Conservation (phyloP, 2,113 vertebrate species). For the Tetrax tetrax region DNA sequence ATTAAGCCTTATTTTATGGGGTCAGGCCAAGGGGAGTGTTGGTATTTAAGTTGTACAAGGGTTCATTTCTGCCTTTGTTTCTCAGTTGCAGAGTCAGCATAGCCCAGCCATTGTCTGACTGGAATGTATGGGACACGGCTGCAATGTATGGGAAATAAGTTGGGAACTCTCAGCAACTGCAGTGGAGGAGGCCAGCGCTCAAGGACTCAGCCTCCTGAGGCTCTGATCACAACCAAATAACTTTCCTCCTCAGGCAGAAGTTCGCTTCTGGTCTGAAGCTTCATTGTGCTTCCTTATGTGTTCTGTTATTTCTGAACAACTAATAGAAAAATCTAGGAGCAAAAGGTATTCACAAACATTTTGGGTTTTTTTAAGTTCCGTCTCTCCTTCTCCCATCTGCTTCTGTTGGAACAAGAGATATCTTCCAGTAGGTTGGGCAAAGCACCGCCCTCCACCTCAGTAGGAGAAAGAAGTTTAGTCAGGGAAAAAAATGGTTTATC, state of each 20-base stretch:
- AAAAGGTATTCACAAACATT: not conserved
- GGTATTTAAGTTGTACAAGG: not conserved
- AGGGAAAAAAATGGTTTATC: not conserved
- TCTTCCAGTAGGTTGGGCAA: not conserved
- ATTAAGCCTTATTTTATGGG: not conserved
- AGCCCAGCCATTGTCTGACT: not conserved
- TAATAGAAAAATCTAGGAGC: not conserved
- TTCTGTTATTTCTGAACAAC: not conserved
- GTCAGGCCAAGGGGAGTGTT: not conserved
- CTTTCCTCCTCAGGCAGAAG: not conserved
- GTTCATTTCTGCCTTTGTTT: not conserved
- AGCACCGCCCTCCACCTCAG: not conserved
- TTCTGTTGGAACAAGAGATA: not conserved
- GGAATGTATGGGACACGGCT: not conserved
- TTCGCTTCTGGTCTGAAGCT: not conserved
- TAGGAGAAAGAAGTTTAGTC: not conserved
- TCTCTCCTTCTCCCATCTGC: not conserved
- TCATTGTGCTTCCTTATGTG: not conserved
- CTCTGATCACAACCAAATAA: not conserved
- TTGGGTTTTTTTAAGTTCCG: not conserved
- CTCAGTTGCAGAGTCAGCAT: not conserved
- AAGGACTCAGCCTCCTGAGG: not conserved
- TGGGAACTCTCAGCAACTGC: not conserved
- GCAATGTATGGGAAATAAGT: not conserved
- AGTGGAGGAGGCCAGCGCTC: not conserved